Percentiles rank a stretch among this genome's conserved stretches.
Conservation (phyloP, 2,888 invertebrate species). For the Cheilosia vernalis region DNA sequence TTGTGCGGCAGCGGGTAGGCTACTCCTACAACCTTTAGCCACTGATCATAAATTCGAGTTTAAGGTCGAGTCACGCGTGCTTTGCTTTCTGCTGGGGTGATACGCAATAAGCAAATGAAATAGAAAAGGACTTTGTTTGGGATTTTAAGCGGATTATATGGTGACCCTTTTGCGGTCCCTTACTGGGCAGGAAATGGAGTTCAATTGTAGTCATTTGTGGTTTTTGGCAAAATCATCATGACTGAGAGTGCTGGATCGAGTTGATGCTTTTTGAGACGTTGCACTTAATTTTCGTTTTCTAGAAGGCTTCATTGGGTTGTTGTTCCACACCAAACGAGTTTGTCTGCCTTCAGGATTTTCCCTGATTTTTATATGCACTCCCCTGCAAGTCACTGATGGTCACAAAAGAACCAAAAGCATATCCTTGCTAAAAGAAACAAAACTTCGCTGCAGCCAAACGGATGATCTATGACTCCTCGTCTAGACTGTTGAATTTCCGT, state of each 20-base stretch:
- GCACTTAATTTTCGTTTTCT: no score
- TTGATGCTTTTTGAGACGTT: no score
- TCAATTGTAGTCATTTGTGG: background rate
- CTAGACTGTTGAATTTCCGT: slow-evolving; percentile 28
- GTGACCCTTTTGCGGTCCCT: slow-evolving; percentile 69
- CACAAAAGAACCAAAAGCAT: no score
- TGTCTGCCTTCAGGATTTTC: no score
- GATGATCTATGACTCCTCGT: slow-evolving; percentile 36
- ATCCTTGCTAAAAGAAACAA: no score
- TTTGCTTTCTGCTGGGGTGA: background rate
- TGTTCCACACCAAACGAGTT: no score
- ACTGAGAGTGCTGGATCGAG: background rate
- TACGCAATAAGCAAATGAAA: slow-evolving; percentile 32
- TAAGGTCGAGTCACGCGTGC: slow-evolving; percentile 45
- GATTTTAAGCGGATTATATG: slow-evolving; percentile 64
- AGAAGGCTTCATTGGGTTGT: no score
- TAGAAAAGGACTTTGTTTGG: slow-evolving; percentile 43
- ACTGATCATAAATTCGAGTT: slow-evolving; percentile 60
- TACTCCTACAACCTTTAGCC: background rate
- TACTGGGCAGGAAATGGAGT: slow-evolving; percentile 38
- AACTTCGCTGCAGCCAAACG: background rate
- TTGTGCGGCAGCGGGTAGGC: slow-evolving; percentile 15
- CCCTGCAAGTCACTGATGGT: no score
- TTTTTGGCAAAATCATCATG: background rate
- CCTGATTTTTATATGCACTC: no score